Conservation (phyloP, 2,888 invertebrate genomes). For the Dasypolia templi region DNA sequence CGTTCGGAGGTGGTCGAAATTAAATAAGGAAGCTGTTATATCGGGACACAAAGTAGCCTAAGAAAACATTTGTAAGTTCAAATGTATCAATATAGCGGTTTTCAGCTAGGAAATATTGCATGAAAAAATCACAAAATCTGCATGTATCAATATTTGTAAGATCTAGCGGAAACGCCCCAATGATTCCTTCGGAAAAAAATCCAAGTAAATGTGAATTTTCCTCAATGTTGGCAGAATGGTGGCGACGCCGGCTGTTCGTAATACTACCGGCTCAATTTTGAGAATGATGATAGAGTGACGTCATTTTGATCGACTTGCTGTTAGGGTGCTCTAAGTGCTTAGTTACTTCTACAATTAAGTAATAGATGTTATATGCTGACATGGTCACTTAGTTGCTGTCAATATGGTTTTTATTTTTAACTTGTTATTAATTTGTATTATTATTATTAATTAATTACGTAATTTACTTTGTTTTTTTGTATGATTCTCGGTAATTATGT, state of each 20-base stretch:
- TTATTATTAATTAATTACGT: too few species aligned
- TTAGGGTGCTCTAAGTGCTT: not conserved
- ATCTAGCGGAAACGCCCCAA: not conserved
- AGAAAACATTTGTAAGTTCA: not conserved
- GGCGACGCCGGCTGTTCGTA: slow-evolving; percentile 49
- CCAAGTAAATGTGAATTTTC: slow-evolving; percentile 27
- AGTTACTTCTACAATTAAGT: not conserved
- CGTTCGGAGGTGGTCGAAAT: not conserved
- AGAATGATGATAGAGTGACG: slow-evolving; percentile 38
- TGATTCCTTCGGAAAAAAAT: slow-evolving; percentile 20
- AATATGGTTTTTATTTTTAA: not conserved
- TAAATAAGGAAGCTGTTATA: too few species aligned
- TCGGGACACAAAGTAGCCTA: not conserved
- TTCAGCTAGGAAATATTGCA: not conserved
- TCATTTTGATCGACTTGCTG: slow-evolving; percentile 27
- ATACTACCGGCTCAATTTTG: slow-evolving; percentile 36
- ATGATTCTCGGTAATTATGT: too few species aligned
- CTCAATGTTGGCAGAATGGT: slow-evolving; percentile 38
- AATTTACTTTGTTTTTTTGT: too few species aligned
- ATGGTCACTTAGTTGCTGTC: not conserved
- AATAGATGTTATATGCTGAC: not conserved
- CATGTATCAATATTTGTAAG: not conserved
- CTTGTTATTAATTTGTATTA: too few species aligned
- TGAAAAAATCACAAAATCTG: not conserved
- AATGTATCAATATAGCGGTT: not conserved